Base-by-base conservation (phyloP, 2,888 invertebrate species). In the Chymomyza fuscimana region DNA sequence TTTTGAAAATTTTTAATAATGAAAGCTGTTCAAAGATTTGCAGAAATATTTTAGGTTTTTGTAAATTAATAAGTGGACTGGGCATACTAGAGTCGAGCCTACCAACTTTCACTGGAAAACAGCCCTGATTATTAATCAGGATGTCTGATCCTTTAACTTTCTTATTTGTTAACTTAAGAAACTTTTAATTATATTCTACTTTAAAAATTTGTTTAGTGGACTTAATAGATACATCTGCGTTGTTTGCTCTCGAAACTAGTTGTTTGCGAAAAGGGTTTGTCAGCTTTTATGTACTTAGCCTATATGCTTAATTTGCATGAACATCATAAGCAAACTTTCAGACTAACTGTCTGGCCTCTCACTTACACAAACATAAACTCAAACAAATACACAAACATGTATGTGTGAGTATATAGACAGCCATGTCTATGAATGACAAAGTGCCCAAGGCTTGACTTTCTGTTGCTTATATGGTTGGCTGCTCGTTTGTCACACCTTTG, bases 401-500 rank as follows among this genome's bases (percentile, higher is more conserved):
- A 9, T 32, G 32, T 32, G 32, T 32, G 1, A 7, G 5, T 32
- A 12, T 7, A 46, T 4, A 46, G 12, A 46, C 6, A 46, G 40
- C 1, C 40, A 9, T 46, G 40, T 15, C 40, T 46, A 46, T 46
- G 40, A 46, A 46, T 46, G 40, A 46, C 40, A 46, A 46, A 46
- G 40, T 46, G 40, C 40, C 12, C 12, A 2, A 2, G 40, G 40
- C 40, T 10, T 46, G 40, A 46, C 40, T 46, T 46, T 46, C 40
- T 46, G 12, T 46, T 46, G 40, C 40, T 46, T 12, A 46, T 15
- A 9, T 29, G 59, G 29, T 58, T n/a, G 76, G 65, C 56, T 65
- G 69, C 54, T 29, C 66, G 67, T 77, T 76, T 70, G 16, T 73
- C 76, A 69, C 65, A 60, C 62, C 63, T 69, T 76, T 76, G 63